A percentile compares a stretch with the other conserved stretches of the same genome.
These are phyloP conservation scores for Petromus typicus DNA, from an alignment of 2,113 vertebrate species.

Conservation along the genomic window DNA sequence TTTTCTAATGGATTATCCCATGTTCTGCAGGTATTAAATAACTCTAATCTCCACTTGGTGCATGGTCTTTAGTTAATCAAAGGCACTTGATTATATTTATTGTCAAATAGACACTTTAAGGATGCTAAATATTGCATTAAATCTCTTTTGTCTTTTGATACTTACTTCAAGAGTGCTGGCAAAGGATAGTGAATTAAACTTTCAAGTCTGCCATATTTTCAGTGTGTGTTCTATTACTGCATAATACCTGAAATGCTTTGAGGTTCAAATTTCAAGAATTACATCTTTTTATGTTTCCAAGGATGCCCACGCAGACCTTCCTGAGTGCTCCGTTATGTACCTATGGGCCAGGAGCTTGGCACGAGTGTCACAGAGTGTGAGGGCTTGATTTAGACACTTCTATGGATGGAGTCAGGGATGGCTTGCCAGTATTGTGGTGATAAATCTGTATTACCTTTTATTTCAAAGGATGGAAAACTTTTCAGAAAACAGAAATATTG, in stretches of 20 bases:
- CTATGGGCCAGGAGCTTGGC: not conserved
- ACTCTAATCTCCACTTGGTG: conserved; percentile 58
- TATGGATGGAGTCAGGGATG: not conserved
- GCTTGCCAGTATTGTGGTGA: not conserved
- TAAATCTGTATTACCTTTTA: not conserved
- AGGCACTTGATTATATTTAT: conserved; percentile 60
- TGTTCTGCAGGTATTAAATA: conserved; percentile 53
- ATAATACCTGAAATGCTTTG: not conserved
- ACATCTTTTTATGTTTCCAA: not conserved
- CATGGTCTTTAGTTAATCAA: conserved; percentile 65
- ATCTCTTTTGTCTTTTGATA: not conserved
- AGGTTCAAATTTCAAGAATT: not conserved
- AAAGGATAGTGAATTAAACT: not conserved
- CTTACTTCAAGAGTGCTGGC: not conserved
- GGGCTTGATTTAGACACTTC: not conserved
- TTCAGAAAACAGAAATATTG: not conserved
- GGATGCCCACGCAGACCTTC: not conserved
- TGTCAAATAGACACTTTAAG: conserved; percentile 32
- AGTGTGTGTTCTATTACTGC: not conserved
- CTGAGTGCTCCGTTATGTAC: not conserved
- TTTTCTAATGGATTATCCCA: conserved; percentile 49
- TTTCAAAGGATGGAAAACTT: not conserved
- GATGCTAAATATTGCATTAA: not conserved
- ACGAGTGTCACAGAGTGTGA: not conserved
- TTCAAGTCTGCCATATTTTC: not conserved